phyloP scores from a whole-genome alignment of 2,797 vertebrate genomes.

The Xyrichtys novacula region DNA sequence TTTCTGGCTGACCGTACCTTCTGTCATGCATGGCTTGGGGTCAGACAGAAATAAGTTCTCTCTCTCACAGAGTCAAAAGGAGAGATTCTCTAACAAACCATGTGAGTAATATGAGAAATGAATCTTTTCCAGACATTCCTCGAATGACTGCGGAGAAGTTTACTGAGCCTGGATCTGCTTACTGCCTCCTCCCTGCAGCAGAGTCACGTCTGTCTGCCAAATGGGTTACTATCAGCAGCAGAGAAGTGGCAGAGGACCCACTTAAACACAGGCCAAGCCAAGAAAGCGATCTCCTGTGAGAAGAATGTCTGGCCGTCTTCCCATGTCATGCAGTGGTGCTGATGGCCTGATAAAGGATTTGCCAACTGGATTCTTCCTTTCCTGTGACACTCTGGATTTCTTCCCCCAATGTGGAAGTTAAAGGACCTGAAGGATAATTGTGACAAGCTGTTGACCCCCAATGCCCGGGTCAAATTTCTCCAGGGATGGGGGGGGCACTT shows the following conservation, averaged over 20 bases:
- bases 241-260: slow-evolving; percentile 74
- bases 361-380: slow-evolving; percentile 69
- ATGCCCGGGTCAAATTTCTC: slow-evolving; percentile 71
- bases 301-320: slow-evolving; percentile 77
- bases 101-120: slow-evolving; percentile 20
- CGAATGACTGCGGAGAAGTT: slow-evolving; percentile 50
- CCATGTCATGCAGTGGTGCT: slow-evolving; percentile 70
- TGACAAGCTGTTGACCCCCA: slow-evolving; percentile 71
- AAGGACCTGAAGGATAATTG: slow-evolving; percentile 71
- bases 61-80: slow-evolving; percentile 11
- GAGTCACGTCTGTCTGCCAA: slow-evolving; percentile 72
- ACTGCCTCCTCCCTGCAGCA: slow-evolving; percentile 51
- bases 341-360: slow-evolving; percentile 78
- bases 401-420: slow-evolving; percentile 49
- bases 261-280: slow-evolving; percentile 72
- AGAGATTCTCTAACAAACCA: slow-evolving; percentile 10
- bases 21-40: slow-evolving; percentile 19
- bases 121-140: slow-evolving; percentile 42
- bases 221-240: slow-evolving; percentile 72
- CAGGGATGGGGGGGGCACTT: slow-evolving; percentile 63
- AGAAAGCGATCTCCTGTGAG: slow-evolving; percentile 70
- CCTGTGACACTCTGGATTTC: slow-evolving; percentile 67
- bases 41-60: slow-evolving; percentile 8
- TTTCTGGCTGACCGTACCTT: slow-evolving; percentile 23
- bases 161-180: slow-evolving; percentile 54